A percentile compares a stretch with the other conserved stretches of the same genome.
phyloP scores from a whole-genome alignment of 1,140 invertebrate species.

The Uloborus diversus region DNA sequence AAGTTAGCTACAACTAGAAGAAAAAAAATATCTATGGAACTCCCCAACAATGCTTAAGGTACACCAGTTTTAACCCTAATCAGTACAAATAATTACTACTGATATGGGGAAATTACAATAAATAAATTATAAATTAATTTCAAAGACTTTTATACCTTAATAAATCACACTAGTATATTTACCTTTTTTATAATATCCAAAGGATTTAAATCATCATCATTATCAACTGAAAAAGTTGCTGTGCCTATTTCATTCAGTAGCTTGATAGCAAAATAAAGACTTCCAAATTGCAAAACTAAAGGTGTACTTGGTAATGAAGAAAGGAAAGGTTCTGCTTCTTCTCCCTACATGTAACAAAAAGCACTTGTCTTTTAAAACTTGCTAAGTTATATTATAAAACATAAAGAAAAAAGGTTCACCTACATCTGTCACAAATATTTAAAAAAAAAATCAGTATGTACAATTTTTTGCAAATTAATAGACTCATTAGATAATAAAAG shows the following conservation, averaged over 20 bases:
- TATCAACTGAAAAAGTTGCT: neutral
- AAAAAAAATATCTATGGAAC: too few relatives aligned
- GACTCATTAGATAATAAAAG: too few relatives aligned
- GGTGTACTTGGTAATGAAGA: constrained; percentile 61
- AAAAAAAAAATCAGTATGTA: neutral
- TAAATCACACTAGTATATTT: constrained; percentile 57
- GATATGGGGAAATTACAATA: too few relatives aligned
- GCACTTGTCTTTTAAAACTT: too few relatives aligned
- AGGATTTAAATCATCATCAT: neutral
- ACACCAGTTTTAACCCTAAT: too few relatives aligned
- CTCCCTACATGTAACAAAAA: constrained; percentile 49
- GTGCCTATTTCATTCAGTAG: neutral
- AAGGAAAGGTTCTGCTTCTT: constrained; percentile 62
- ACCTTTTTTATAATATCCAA: constrained; percentile 20
- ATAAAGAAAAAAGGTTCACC: too few relatives aligned
- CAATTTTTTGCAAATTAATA: too few relatives aligned
- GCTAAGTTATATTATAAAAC: too few relatives aligned
- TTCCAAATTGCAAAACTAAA: constrained; percentile 63
- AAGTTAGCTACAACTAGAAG: too few relatives aligned
- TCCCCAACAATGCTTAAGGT: too few relatives aligned
- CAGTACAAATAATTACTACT: too few relatives aligned
- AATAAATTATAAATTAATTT: neutral
- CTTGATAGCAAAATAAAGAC: constrained; percentile 65
- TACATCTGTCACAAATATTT: too few relatives aligned
- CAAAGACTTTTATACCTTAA: neutral